Percentiles rank a stretch among this genome's conserved stretches.
These are phyloP conservation scores for Aphelenchoides fujianensis DNA, from an alignment of 1,140 invertebrate genomes.

Conservation along the genomic window DNA sequence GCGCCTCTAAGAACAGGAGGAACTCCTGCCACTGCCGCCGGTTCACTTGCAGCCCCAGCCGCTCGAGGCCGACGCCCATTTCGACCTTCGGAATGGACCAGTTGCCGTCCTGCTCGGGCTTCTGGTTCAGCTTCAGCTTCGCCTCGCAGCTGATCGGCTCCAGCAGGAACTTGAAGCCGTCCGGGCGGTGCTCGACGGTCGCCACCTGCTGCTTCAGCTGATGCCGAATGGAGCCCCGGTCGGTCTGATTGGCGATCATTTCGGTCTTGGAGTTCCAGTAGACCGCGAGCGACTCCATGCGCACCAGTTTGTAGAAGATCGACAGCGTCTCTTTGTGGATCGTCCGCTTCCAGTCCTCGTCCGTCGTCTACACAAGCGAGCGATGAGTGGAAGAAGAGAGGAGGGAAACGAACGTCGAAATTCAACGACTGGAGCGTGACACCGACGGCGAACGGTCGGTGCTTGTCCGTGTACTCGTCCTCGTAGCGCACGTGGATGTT, in stretches of 20 bases:
- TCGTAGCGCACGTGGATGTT: conserved; percentile 94
- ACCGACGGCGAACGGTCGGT: conserved; percentile 81
- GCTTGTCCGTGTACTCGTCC: conserved; percentile 76
- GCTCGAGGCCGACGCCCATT: conserved; percentile 80
- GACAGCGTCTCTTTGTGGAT: conserved; percentile 72
- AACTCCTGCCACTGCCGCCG: conserved; percentile 77
- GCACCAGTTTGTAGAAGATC: conserved; percentile 65
- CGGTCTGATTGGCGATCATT: conserved; percentile 63
- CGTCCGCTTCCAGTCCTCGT: conserved; percentile 75
- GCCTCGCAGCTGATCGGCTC: conserved; percentile 6
- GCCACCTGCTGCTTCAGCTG: conserved; percentile 71
- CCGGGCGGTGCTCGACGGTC: conserved; percentile 66
- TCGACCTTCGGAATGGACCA: conserved; percentile 84
- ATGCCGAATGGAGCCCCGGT: conserved; percentile 56
- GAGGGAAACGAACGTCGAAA: conserved; percentile 60
- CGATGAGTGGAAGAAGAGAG: not conserved
- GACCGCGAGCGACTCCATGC: conserved; percentile 78
- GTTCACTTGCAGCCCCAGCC: conserved; percentile 71
- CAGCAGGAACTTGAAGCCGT: conserved; percentile 69
- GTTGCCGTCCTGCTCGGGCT: conserved; percentile 79
- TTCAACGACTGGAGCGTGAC: conserved; percentile 26
- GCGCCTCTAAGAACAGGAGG: conserved; percentile 77
- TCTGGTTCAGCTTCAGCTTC: conserved; percentile 78
- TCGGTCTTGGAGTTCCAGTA: conserved; percentile 79
- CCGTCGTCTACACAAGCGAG: conserved; percentile 69